A percentile compares a stretch with the other conserved stretches of the same genome.
phyloP scores from a whole-genome alignment of 2,797 vertebrate species.

The Pseudochromis fuscus region DNA sequence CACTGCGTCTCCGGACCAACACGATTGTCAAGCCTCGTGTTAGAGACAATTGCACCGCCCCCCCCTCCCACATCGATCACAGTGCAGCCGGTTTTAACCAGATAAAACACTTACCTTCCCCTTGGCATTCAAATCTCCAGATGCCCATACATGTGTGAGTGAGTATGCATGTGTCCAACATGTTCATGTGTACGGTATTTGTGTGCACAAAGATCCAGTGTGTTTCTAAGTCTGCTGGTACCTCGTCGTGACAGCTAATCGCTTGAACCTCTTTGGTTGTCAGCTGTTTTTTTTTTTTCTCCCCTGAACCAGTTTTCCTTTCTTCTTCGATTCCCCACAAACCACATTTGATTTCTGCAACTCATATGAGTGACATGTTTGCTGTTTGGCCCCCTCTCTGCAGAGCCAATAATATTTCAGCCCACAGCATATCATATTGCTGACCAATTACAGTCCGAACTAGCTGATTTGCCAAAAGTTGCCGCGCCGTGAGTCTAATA shows the following conservation, averaged over 20 bases:
- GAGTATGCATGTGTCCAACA: conserved; percentile 38
- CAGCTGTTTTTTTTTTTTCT: neutral
- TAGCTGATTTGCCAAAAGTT: conserved; percentile 15
- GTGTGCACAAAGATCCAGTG: conserved; percentile 33
- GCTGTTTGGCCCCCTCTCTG: conserved; percentile 8
- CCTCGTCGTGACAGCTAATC: conserved; percentile 44
- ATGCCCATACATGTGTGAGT: conserved; percentile 61
- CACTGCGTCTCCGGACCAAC: conserved; percentile 53
- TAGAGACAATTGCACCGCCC: conserved; percentile 28
- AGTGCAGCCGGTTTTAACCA: conserved; percentile 47
- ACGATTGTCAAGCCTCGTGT: conserved; percentile 52
- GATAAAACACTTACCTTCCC: conserved; percentile 36
- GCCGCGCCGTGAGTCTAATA: conserved; percentile 24
- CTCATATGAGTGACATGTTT: conserved; percentile 18
- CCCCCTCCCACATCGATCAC: conserved; percentile 44
- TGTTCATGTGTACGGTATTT: conserved; percentile 4
- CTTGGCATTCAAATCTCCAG: conserved; percentile 40
- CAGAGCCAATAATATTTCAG: conserved; percentile 16
- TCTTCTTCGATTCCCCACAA: conserved; percentile 25
- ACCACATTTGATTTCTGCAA: conserved; percentile 34
- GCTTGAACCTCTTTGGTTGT: conserved; percentile 42
- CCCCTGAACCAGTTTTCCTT: conserved; percentile 3
- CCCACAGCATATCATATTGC: conserved; percentile 9
- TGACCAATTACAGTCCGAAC: conserved; percentile 22
- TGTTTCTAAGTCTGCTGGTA: conserved; percentile 44